Evolutionary conservation across 2,797 vertebrate genomes (phyloP).

Genomic region (Pipistrellus pygmaeus): DNA sequence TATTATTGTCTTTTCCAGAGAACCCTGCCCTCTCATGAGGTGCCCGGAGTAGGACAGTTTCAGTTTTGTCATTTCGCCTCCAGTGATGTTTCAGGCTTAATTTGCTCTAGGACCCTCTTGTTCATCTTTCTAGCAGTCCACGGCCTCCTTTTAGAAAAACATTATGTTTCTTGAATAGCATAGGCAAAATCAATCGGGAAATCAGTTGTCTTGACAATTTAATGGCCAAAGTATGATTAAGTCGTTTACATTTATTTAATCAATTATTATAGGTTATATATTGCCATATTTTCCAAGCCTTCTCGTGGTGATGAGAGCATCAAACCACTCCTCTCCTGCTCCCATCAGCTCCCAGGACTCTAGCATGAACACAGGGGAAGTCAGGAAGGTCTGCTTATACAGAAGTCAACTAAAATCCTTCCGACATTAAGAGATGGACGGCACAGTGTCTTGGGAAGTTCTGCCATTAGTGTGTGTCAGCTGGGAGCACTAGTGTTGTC

Average conservation of each 20-base stretch:
- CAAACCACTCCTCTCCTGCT: not conserved
- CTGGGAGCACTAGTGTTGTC: not conserved
- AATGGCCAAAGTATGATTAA: not conserved
- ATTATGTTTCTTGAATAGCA: not conserved
- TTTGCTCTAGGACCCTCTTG: not conserved
- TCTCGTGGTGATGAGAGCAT: not conserved
- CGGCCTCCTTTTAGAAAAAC: not conserved
- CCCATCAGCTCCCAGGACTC: not conserved
- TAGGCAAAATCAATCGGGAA: not conserved
- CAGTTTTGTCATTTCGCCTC: not conserved
- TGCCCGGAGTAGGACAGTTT: rapidly evolving
- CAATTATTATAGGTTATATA: not conserved
- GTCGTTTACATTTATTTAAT: not conserved
- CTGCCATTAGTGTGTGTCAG: not conserved
- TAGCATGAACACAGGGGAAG: not conserved
- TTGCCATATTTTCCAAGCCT: not conserved
- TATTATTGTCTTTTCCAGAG: not conserved
- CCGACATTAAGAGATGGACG: not conserved
- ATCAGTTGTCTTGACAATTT: not conserved
- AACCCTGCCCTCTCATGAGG: not conserved
- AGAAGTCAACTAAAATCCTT: not conserved
- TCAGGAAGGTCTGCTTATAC: not conserved
- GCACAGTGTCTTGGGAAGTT: not conserved
- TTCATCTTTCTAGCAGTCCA: not conserved
- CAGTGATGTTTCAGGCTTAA: not conserved